Conservation (phyloP, 2,113 vertebrate genomes). For the Caranx ignobilis region DNA sequence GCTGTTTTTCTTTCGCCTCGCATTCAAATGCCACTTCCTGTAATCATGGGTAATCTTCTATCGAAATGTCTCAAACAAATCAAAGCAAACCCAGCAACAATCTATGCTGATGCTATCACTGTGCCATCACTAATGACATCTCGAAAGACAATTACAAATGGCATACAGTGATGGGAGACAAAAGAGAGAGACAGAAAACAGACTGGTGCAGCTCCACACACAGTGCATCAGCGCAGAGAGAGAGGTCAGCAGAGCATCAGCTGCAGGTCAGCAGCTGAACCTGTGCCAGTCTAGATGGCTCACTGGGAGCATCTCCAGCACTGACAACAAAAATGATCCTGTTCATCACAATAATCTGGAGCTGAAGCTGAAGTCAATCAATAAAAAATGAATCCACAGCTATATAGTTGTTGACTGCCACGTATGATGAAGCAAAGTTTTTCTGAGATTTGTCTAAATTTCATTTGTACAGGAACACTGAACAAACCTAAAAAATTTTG, state of each 20-base stretch:
- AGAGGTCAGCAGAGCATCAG: constrained; percentile 26
- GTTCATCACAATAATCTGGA: background rate
- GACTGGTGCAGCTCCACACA: constrained; percentile 31
- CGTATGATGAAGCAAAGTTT: background rate
- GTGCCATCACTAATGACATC: constrained; percentile 24
- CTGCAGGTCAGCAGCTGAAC: constrained; percentile 26
- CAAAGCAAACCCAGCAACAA: constrained; percentile 31
- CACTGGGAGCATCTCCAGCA: background rate
- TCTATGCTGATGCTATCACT: constrained; percentile 16
- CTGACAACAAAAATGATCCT: background rate
- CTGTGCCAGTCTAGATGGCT: background rate
- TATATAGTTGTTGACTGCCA: background rate
- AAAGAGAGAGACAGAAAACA: background rate
- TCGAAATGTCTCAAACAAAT: constrained; percentile 51
- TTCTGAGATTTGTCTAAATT: background rate
- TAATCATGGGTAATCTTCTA: constrained; percentile 47
- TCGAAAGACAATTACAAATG: constrained; percentile 31
- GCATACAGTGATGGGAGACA: constrained; percentile 7
- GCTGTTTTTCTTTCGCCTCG: constrained; percentile 14
- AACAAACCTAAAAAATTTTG: background rate
- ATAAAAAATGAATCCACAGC: background rate
- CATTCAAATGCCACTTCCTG: constrained; percentile 49
- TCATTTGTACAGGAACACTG: background rate
- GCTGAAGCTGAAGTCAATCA: background rate
- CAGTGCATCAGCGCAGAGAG: background rate